These are phyloP conservation scores for Equus przewalskii DNA, from an alignment of 2,113 vertebrate species.

Conservation along the genomic window DNA sequence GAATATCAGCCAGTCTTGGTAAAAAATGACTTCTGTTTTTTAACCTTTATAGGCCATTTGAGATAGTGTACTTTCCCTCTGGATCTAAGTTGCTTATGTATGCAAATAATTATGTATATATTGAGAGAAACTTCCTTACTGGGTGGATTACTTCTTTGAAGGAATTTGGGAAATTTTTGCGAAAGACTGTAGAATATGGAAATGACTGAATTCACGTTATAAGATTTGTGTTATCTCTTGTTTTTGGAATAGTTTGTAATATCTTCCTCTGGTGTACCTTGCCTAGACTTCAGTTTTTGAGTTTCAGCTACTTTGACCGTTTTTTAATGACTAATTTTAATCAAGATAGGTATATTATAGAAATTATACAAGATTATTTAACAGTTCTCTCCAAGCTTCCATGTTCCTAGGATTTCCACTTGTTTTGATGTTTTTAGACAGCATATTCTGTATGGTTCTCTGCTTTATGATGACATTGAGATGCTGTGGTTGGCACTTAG, in stretches of 20 bases:
- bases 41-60: background rate
- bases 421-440: constrained; percentile 38
- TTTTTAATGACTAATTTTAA: constrained; percentile 59
- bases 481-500: background rate
- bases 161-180: constrained; percentile 45
- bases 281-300: constrained; percentile 49
- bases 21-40: background rate
- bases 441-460: background rate
- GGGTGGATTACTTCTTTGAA: constrained; percentile 53
- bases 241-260: constrained; percentile 46
- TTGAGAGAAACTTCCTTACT: constrained; percentile 39
- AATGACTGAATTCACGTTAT: background rate
- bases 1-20: background rate
- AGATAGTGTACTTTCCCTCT: background rate
- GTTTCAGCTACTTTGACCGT: constrained; percentile 7
- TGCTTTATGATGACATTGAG: background rate
- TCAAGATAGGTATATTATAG: background rate
- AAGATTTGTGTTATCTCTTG: background rate
- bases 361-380: constrained; percentile 46
- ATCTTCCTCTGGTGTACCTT: constrained; percentile 19
- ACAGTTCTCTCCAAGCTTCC: background rate
- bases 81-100: background rate
- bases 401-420: background rate
- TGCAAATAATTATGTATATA: background rate
- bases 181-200: background rate